Conservation (phyloP, 2,797 vertebrate genomes). For the Gastrophryne carolinensis region DNA sequence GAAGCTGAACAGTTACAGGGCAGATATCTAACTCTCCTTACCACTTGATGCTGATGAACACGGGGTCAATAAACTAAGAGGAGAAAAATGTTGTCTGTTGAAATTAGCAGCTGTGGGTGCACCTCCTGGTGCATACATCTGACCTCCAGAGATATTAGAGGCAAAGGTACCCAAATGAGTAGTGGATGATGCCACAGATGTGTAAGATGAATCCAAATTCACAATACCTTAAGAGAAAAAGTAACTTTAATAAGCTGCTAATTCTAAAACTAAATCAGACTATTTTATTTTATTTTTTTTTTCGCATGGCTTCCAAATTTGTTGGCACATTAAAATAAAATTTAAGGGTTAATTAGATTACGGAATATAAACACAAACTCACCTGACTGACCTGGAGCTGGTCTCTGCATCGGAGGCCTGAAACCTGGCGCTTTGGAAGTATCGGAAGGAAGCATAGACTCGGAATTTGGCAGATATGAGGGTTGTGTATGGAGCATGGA, state of each 20-base stretch:
- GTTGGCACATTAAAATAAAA: neutral
- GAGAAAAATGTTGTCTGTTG: constrained; percentile 80
- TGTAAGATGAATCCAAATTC: constrained; percentile 76
- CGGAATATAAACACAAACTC: constrained; percentile 24
- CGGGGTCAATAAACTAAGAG: constrained; percentile 75
- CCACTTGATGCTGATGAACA: constrained; percentile 80
- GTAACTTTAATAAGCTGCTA: neutral
- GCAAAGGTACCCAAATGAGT: constrained; percentile 76
- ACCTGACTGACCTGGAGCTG: constrained; percentile 78
- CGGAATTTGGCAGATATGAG: constrained; percentile 77
- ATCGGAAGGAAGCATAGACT: constrained; percentile 74
- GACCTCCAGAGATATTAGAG: constrained; percentile 75
- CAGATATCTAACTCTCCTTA: constrained; percentile 55
- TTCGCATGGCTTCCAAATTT: too few species aligned
- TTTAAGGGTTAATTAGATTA: neutral
- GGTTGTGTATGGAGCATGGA: constrained; percentile 75
- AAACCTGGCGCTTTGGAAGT: constrained; percentile 83
- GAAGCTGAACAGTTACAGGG: constrained; percentile 13
- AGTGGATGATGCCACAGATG: constrained; percentile 74
- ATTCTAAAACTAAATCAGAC: neutral
- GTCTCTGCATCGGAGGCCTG: constrained; percentile 76
- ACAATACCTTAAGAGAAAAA: constrained; percentile 68
- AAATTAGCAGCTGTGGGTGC: constrained; percentile 76
- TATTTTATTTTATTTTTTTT: too few species aligned
- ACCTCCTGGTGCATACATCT: constrained; percentile 74